phyloP scores from a whole-genome alignment of 2,113 vertebrate species.

The Alethe castanea region DNA sequence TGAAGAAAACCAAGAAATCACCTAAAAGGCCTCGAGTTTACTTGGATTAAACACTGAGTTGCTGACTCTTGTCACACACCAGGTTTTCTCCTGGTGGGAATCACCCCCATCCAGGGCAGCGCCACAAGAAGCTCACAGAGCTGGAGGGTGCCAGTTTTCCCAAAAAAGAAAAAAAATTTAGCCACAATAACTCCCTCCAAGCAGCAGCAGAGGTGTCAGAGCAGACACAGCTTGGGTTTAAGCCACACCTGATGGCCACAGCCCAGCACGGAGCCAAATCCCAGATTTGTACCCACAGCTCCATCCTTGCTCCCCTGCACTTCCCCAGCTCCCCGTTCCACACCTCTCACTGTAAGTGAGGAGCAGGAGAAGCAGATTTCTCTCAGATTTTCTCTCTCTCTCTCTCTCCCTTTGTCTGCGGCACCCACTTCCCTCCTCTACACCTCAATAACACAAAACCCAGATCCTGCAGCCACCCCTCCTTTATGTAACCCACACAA shows the following conservation, averaged over 20 bases:
- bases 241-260: background rate
- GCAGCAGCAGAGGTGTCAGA: background rate
- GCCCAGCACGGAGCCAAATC: background rate
- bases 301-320: background rate
- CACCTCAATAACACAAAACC: background rate
- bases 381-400: background rate
- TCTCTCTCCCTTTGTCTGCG: background rate
- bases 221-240: background rate
- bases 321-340: background rate
- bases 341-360: background rate
- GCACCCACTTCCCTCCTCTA: constrained; percentile 4
- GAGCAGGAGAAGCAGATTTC: background rate
- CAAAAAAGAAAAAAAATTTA: background rate
- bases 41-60: background rate
- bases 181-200: background rate
- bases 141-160: background rate
- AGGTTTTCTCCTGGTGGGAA: background rate
- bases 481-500: background rate
- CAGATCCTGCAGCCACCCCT: background rate
- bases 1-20: background rate
- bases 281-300: background rate
- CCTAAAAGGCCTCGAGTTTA: background rate
- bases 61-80: background rate
- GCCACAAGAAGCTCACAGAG: background rate
- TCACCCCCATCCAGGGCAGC: background rate